Evolutionary conservation across 2,113 vertebrate species (phyloP).

Genomic region (Gavialis gangeticus): DNA sequence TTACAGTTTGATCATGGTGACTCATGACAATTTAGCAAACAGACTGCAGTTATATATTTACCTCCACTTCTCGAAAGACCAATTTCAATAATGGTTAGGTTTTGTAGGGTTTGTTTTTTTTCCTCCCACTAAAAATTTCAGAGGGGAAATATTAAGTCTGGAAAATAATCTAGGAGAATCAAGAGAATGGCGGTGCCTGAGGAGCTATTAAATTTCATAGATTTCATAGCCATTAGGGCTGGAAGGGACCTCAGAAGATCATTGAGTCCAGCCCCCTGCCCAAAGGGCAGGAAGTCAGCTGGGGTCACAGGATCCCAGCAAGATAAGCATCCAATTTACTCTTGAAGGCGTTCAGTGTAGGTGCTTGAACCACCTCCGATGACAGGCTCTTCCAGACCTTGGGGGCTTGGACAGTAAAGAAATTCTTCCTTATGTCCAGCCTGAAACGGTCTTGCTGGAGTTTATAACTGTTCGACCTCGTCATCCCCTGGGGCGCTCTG

Average conservation of each 20-base stretch:
- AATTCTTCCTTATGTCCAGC: too few relatives aligned
- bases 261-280: too few relatives aligned
- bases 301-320: too few relatives aligned
- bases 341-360: too few relatives aligned
- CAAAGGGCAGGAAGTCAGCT: too few relatives aligned
- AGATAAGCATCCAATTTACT: too few relatives aligned
- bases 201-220: background rate
- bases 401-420: too few relatives aligned
- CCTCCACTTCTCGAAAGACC: slow-evolving; percentile 25
- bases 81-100: background rate
- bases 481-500: too few relatives aligned
- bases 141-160: background rate
- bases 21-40: slow-evolving; percentile 18
- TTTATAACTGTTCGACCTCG: too few relatives aligned
- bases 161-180: background rate
- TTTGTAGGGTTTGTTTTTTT: background rate
- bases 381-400: too few relatives aligned
- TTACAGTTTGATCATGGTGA: slow-evolving; percentile 13
- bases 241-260: background rate
- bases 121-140: background rate
- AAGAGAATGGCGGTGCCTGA: slow-evolving; percentile 1
- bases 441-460: too few relatives aligned
- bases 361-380: too few relatives aligned
- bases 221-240: background rate
- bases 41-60: background rate